Evolutionary conservation across 30 jellyfish, hydroid and myxozoan genomes (phyloP), one percentile per base, ranked within the genome.

Genomic region (Cassiopea xamachana): DNA sequence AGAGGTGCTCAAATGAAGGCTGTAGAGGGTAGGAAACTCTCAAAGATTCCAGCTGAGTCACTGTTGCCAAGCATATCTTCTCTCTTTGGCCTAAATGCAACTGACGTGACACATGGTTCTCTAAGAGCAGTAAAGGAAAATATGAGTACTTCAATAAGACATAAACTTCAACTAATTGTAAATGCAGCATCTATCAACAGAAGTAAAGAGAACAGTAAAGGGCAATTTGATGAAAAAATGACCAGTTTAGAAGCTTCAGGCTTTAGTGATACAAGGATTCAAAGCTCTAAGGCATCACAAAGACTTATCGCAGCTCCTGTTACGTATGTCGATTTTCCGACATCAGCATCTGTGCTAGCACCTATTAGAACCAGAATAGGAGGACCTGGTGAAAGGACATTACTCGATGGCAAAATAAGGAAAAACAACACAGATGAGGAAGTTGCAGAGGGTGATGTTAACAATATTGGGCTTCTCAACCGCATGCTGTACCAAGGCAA

Each of bases 21-120:
- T 0, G 19, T 45, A 3, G 92, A 60, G 58, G 72, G 50, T 16
- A 84, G 46, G 60, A 39, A 77, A 16, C 62, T 55, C 16, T 86
- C 87, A 1, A 60, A 46, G 47, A 45, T 55, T 1, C 85, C 84
- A 2, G 60, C 60, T 16, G 86, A 60, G 4, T 18, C 77, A 50
- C 19, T 88, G 16, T 55, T 88, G 51, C 90, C 95, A 18, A 88
- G 70, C 69, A 67, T 88, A 2, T 73, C 83, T 6, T 78, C 95
- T 1, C 49, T 88, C 10, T 78, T 88, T 73, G 76, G 77, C 7
- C 39, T 84, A 16, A 44, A 60, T 9, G 79, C 82, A 16, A 79
- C 27, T 58, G 90, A 73, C 2, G 72, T 68, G 51, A 55, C 86
- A 60, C 80, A 60, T 19, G 69, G 80, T 45, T 55, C 92, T 2